Percentiles rank a stretch among this genome's conserved stretches.
phyloP scores from a whole-genome alignment of 2,113 vertebrate species.

The Prunella fulvescens region DNA sequence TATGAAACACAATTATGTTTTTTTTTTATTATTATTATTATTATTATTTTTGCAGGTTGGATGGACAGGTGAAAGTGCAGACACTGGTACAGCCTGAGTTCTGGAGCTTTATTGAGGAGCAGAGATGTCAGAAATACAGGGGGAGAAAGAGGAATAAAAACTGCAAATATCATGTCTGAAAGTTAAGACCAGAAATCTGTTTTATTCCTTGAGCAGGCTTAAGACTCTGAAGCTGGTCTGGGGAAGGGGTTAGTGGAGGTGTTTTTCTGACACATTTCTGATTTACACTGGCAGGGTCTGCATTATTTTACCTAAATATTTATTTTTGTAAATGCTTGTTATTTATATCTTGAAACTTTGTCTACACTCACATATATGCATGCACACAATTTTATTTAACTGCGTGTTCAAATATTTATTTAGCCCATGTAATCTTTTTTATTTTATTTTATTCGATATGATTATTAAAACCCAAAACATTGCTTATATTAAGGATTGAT shows the following conservation, averaged over 20 bases:
- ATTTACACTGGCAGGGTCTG: neutral
- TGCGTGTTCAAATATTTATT: neutral
- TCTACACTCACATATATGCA: neutral
- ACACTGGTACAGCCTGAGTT: neutral
- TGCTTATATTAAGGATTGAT: neutral
- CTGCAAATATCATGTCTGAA: neutral
- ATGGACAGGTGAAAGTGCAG: neutral
- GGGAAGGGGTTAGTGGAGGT: neutral
- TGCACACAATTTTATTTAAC: neutral
- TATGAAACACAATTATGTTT: neutral
- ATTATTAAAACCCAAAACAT: neutral
- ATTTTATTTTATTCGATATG: neutral
- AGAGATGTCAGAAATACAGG: neutral
- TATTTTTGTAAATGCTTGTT: neutral
- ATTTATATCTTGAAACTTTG: neutral
- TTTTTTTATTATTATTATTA: too few relatives aligned
- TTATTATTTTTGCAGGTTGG: neutral
- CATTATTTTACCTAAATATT: neutral
- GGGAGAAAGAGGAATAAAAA: fast-evolving
- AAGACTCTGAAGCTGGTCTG: neutral
- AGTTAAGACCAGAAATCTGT: neutral
- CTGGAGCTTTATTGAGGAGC: neutral
- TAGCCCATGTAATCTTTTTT: neutral
- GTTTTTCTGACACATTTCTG: neutral
- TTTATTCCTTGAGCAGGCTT: neutral